These are phyloP conservation scores for Thysanoteuthis rhombus DNA, from an alignment of 2,888 invertebrate genomes.

Conservation along the genomic window DNA sequence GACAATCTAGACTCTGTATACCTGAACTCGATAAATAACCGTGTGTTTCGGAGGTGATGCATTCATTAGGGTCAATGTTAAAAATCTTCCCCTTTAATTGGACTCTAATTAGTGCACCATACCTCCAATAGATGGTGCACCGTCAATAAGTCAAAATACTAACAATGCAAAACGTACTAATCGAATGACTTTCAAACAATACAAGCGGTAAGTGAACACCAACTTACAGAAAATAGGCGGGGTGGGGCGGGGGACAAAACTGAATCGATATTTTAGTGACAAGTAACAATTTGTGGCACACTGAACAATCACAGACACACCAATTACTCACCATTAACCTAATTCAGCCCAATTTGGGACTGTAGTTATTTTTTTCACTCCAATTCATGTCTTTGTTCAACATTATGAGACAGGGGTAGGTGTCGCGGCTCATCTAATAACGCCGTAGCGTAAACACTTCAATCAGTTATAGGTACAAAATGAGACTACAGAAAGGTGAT, in stretches of 20 bases:
- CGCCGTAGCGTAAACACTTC: neutral
- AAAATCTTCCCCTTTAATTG: neutral
- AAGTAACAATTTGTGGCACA: neutral
- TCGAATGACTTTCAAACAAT: neutral
- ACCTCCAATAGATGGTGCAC: neutral
- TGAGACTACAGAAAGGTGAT: too few relatives aligned
- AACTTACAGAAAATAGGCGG: too few relatives aligned
- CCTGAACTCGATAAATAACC: neutral
- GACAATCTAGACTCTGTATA: too few relatives aligned
- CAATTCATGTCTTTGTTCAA: neutral
- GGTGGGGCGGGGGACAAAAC: neutral
- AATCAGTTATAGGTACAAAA: too few relatives aligned
- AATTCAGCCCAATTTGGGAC: neutral
- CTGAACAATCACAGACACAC: neutral
- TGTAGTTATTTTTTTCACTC: neutral
- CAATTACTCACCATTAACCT: neutral
- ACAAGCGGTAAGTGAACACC: neutral
- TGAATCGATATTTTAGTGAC: neutral
- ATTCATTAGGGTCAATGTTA: neutral
- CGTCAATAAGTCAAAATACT: neutral
- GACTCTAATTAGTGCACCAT: neutral
- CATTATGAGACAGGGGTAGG: neutral
- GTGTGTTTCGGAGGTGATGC: neutral
- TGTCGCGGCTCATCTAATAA: neutral
- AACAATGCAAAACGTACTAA: neutral